phyloP scores from a whole-genome alignment of 2,888 invertebrate species.

The Gymnosoma rotundatum region DNA sequence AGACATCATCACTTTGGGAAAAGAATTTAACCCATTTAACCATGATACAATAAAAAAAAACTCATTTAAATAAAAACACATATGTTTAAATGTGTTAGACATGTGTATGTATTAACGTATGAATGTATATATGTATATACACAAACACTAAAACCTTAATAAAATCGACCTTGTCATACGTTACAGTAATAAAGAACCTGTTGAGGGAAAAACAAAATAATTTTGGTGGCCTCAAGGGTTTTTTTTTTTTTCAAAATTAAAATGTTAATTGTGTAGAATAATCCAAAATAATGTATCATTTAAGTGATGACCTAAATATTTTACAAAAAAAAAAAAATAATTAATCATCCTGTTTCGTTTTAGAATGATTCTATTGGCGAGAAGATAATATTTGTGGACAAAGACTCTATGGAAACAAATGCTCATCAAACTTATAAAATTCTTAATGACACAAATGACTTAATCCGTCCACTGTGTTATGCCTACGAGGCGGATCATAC shows the following conservation, averaged over 20 bases:
- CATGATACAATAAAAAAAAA: background rate
- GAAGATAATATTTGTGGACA: conserved; percentile 80
- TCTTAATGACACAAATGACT: conserved; percentile 77
- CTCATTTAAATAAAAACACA: background rate
- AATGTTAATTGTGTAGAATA: conserved; percentile 1
- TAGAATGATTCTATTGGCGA: conserved; percentile 79
- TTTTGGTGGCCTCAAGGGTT: background rate
- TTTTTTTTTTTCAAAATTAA: conserved; percentile 5
- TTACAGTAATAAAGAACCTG: background rate
- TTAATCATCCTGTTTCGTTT: conserved; percentile 31
- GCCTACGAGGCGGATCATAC: conserved; percentile 80
- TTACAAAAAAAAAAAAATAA: background rate
- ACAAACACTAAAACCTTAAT: no score
- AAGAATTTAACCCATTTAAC: conserved; percentile 32
- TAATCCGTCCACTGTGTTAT: conserved; percentile 78
- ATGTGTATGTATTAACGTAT: background rate
- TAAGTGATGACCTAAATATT: background rate
- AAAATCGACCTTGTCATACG: conserved; percentile 17
- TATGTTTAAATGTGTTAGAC: background rate
- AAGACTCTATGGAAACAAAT: conserved; percentile 79
- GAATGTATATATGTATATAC: background rate
- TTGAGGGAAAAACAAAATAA: conserved; percentile 16
- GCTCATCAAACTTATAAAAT: conserved; percentile 78
- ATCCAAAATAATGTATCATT: conserved; percentile 1
- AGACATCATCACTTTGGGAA: conserved; percentile 23